Evolutionary conservation across 2,113 vertebrate species (phyloP), one percentile per base, ranked within the genome.

Genomic region (Phylloscopus trochilus): DNA sequence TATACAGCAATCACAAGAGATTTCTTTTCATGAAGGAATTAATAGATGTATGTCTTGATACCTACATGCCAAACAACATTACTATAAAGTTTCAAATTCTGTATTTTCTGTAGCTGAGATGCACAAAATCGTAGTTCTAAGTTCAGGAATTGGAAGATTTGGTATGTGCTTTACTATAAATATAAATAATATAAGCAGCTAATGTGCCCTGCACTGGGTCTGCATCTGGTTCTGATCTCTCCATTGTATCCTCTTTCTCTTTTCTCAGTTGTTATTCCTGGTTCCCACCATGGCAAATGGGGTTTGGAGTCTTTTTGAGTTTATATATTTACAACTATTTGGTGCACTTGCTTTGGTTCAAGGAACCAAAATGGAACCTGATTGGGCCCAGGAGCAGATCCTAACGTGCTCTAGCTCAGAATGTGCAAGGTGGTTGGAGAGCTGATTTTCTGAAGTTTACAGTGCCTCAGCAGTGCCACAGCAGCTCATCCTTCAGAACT

Each of bases 361-460:
- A 41, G 27, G 17, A 56, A 93, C 47, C 9, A 4, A 0, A 4
- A 0, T 63, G 52, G 23, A 53, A 47, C 3, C 11, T 78, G n/a
- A 14, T 8, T 55, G 8, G 30, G 11, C 13, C 15, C 37, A 13
- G 28, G 15, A 85, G 24, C 67, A 85, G 30, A 85, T 33, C 47
- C 43, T 67, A 31, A 26, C 33, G 49, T 82, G 28, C 39, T 63
- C 5, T 62, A 67, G n/a, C 55, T 81, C 3, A 1, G 22, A 56
- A 56, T 8, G 15, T 55, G 23, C 17, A 15, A 70, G 52, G 30
- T 84, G 28, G 47, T 87, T 70, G 39, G n/a, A 81, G 43, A 11
- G 31, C 1, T 15, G 51, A 30, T 41, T 73, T 79, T 69, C 33
- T 58, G 19, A 69, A 58, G 19, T 27, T 81, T 46, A 27, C 41